These are phyloP conservation scores for Ecliptopera silaceata DNA, from an alignment of 2,888 invertebrate genomes.

Conservation along the genomic window DNA sequence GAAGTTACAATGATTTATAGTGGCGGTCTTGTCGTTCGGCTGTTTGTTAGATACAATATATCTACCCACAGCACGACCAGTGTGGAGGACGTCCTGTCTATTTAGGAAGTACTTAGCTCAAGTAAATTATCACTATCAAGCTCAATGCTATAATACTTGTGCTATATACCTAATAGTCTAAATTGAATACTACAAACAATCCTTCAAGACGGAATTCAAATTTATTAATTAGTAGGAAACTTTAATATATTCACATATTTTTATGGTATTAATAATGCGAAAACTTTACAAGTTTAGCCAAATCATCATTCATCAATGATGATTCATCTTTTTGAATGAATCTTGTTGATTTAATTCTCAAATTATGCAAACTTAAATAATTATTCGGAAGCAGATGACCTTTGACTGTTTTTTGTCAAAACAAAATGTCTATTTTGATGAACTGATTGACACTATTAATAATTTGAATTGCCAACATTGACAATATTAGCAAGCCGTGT, in stretches of 20 bases:
- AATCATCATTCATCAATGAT: neutral
- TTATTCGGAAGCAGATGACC: conserved; percentile 9
- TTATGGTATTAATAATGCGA: too few relatives aligned
- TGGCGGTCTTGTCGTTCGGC: conserved; percentile 1
- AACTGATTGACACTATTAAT: neutral
- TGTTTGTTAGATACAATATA: neutral
- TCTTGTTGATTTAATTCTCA: neutral
- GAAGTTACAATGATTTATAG: conserved; percentile 25
- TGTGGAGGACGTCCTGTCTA: neutral
- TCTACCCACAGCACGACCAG: neutral
- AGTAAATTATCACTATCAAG: too few relatives aligned
- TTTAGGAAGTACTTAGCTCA: neutral
- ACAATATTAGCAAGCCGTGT: neutral
- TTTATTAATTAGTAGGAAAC: too few relatives aligned
- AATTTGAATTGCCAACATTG: too few relatives aligned
- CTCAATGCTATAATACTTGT: too few relatives aligned
- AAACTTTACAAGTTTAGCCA: too few relatives aligned
- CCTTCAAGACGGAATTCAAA: too few relatives aligned
- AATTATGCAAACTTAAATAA: conserved; percentile 4
- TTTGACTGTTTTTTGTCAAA: neutral
- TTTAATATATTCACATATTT: too few relatives aligned
- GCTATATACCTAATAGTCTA: too few relatives aligned
- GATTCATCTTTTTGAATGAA: too few relatives aligned
- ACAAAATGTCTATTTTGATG: neutral
- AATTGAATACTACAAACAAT: too few relatives aligned